Evolutionary conservation across 2,113 vertebrate genomes (phyloP).

Genomic region (Lycocorax pyrrhopterus): DNA sequence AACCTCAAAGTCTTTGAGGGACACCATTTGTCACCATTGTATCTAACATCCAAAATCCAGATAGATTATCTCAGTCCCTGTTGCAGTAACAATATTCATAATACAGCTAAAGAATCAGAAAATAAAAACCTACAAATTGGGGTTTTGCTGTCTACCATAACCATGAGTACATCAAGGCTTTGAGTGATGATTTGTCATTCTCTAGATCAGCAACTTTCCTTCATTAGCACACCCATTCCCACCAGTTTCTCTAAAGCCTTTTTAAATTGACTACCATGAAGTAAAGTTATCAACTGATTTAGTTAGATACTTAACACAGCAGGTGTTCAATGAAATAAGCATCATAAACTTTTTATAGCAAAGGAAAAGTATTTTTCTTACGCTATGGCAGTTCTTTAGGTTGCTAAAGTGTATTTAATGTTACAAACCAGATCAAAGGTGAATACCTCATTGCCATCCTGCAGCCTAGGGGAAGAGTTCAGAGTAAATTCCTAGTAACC

Average conservation of each 20-base stretch:
- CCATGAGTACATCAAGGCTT: background rate
- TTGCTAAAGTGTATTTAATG: background rate
- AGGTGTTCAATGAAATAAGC: background rate
- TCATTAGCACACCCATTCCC: background rate
- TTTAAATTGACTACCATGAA: background rate
- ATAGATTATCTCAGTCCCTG: background rate
- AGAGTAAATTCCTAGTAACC: background rate
- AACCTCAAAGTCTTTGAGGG: background rate
- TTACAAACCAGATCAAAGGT: background rate
- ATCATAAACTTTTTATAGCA: background rate
- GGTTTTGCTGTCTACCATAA: background rate
- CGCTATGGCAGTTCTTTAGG: background rate
- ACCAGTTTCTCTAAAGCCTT: background rate
- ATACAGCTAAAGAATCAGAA: background rate
- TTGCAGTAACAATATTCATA: background rate
- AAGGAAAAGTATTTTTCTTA: background rate
- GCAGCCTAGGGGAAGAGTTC: background rate
- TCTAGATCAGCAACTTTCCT: background rate
- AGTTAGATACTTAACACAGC: background rate
- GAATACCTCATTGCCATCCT: background rate
- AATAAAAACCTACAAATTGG: background rate
- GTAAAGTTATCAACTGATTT: background rate
- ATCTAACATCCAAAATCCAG: background rate
- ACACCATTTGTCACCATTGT: rapidly evolving
- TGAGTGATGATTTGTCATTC: background rate